Conservation (phyloP, 2,888 invertebrate species). For the Caenorhabditis sinica region DNA sequence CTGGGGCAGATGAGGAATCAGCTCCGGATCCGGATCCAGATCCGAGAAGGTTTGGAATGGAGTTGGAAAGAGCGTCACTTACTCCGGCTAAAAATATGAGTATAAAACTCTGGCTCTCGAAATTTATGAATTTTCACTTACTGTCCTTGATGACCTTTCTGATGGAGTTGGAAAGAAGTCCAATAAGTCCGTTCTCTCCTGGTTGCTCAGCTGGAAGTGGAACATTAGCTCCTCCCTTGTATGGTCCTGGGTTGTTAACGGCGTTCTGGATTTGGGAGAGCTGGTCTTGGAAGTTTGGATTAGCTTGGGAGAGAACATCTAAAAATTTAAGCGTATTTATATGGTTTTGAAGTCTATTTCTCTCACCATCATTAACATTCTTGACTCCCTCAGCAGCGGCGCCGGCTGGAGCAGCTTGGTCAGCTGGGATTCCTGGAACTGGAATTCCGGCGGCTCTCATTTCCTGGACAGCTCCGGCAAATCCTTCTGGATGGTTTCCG, state of each 20-base stretch:
- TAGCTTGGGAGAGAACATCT: constrained; percentile 82
- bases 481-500: constrained; percentile 82
- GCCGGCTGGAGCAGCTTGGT: constrained; percentile 73
- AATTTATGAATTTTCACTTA: constrained; percentile 61
- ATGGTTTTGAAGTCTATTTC: neutral
- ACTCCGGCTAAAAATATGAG: constrained; percentile 78
- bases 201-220: constrained; percentile 82
- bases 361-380: constrained; percentile 52
- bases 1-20: constrained; percentile 54
- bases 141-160: constrained; percentile 83
- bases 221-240: constrained; percentile 75
- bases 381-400: constrained; percentile 76
- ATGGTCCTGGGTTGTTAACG: constrained; percentile 76
- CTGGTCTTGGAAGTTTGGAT: constrained; percentile 82
- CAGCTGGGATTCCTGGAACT: constrained; percentile 80
- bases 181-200: constrained; percentile 83
- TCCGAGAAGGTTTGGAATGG: constrained; percentile 81
- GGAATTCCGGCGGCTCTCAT: constrained; percentile 82
- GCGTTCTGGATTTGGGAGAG: constrained; percentile 78
- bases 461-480: constrained; percentile 83
- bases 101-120: neutral
- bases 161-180: constrained; percentile 82
- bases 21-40: constrained; percentile 36
- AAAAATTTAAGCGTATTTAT: constrained; percentile 40
- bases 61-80: constrained; percentile 82